Percentiles rank a stretch among this genome's conserved stretches.
These are phyloP conservation scores for Lampropteryx suffumata DNA, from an alignment of 2,888 invertebrate species.

Conservation along the genomic window DNA sequence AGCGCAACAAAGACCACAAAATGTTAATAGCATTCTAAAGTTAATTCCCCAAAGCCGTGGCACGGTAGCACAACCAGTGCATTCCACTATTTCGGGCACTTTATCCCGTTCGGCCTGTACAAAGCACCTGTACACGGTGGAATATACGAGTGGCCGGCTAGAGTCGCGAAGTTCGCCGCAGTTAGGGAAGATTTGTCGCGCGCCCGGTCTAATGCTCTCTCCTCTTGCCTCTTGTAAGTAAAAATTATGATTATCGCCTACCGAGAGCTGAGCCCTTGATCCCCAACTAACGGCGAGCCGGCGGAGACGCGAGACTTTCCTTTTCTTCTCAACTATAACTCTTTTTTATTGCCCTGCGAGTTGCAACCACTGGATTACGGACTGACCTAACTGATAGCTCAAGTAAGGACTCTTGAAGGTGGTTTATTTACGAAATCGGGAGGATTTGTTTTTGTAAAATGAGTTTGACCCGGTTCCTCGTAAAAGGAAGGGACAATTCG, in stretches of 20 bases:
- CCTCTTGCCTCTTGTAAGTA: conserved; percentile 73
- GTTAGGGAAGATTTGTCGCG: conserved; percentile 81
- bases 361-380: conserved; percentile 71
- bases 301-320: conserved; percentile 73
- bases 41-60: conserved; percentile 29
- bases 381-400: conserved; percentile 63
- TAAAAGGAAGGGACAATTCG: conserved; percentile 35
- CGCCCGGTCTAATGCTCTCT: conserved; percentile 72
- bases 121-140: conserved; percentile 59
- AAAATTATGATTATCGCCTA: conserved; percentile 83
- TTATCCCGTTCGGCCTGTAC: conserved; percentile 31
- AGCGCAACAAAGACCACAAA: conserved; percentile 14
- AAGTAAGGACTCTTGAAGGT: conserved; percentile 56
- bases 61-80: conserved; percentile 26
- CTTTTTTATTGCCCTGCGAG: conserved; percentile 79
- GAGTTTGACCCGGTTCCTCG: conserved; percentile 37
- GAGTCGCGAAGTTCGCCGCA: conserved; percentile 78
- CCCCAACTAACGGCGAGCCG: conserved; percentile 74
- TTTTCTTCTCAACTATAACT: conserved; percentile 82
- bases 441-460: conserved; percentile 37
- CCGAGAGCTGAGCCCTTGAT: conserved; percentile 77
- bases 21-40: conserved; percentile 21
- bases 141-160: conserved; percentile 59
- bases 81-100: conserved; percentile 28
- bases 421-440: conserved; percentile 56